Conservation (phyloP, 1,140 invertebrate genomes). For the Zaprionus camerounensis region DNA sequence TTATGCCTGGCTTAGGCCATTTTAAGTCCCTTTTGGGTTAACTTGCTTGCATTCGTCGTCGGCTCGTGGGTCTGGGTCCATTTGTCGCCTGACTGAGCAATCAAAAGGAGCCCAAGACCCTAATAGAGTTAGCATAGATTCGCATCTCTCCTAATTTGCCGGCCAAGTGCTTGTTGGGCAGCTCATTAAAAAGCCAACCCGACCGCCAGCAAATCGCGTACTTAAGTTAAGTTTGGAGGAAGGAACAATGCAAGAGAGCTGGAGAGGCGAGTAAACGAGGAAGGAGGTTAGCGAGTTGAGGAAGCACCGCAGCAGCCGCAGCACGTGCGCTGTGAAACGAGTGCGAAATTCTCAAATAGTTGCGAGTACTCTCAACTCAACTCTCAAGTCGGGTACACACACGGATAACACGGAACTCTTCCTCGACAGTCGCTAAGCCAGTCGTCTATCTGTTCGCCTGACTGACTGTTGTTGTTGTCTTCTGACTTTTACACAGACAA, state of each 20-base stretch:
- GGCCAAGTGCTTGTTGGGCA: conserved; percentile 37
- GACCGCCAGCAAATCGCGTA: conserved; percentile 61
- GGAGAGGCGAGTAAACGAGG: background rate
- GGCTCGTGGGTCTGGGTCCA: background rate
- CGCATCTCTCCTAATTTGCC: conserved; percentile 49
- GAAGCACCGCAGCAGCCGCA: conserved; percentile 1
- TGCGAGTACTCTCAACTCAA: conserved; percentile 40
- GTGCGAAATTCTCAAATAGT: conserved; percentile 69
- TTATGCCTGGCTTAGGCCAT: background rate
- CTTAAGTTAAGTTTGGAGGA: conserved; percentile 36
- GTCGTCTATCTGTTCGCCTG: conserved; percentile 38
- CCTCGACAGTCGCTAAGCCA: conserved; percentile 31
- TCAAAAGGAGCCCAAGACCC: conserved; percentile 1
- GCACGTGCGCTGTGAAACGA: conserved; percentile 64
- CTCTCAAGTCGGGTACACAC: background rate
- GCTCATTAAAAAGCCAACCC: conserved; percentile 70
- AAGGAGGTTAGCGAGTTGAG: background rate
- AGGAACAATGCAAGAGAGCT: background rate
- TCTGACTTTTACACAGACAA: conserved; percentile 44
- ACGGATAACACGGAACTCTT: conserved; percentile 7
- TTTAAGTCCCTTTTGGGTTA: background rate
- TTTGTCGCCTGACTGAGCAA: conserved; percentile 20
- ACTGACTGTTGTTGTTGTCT: conserved; percentile 12
- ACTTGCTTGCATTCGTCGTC: background rate
- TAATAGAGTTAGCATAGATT: conserved; percentile 37